Percentiles rank a stretch among this genome's conserved stretches.
These are phyloP conservation scores for Nestor notabilis DNA, from an alignment of 2,113 vertebrate species.

Conservation along the genomic window DNA sequence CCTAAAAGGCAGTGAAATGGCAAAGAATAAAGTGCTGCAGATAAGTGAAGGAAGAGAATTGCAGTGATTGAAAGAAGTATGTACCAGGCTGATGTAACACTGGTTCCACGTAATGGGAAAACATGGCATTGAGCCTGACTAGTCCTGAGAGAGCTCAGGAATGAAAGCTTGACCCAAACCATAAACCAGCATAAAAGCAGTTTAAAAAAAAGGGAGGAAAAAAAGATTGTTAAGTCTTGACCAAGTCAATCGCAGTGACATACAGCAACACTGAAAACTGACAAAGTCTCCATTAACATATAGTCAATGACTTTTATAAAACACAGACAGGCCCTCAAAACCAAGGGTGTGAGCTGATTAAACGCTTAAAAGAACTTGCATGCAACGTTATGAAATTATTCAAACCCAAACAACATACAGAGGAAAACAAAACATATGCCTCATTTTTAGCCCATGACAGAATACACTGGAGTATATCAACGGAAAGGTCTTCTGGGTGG, in stretches of 20 bases:
- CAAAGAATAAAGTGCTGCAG: background rate
- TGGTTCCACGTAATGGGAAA: background rate
- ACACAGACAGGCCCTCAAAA: background rate
- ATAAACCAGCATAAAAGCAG: background rate
- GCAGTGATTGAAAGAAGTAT: background rate
- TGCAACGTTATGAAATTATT: background rate
- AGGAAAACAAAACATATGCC: conserved; percentile 23
- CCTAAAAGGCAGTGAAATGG: background rate
- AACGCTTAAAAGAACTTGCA: background rate
- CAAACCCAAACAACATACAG: conserved; percentile 4
- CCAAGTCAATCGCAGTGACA: background rate
- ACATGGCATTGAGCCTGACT: background rate
- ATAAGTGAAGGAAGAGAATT: background rate
- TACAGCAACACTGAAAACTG: background rate
- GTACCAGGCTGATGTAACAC: background rate
- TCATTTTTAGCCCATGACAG: conserved; percentile 25
- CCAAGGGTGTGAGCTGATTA: background rate
- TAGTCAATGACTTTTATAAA: background rate
- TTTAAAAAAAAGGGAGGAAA: background rate
- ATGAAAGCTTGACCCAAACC: background rate
- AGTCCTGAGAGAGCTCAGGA: background rate
- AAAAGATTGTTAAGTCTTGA: background rate
- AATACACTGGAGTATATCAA: conserved; percentile 4
- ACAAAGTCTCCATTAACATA: background rate
- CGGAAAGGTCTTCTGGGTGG: conserved; percentile 36